Evolutionary conservation across 64 coral and sea anemone species (phyloP), one percentile per base, ranked within the genome.

Genomic region (Montipora cactus): DNA sequence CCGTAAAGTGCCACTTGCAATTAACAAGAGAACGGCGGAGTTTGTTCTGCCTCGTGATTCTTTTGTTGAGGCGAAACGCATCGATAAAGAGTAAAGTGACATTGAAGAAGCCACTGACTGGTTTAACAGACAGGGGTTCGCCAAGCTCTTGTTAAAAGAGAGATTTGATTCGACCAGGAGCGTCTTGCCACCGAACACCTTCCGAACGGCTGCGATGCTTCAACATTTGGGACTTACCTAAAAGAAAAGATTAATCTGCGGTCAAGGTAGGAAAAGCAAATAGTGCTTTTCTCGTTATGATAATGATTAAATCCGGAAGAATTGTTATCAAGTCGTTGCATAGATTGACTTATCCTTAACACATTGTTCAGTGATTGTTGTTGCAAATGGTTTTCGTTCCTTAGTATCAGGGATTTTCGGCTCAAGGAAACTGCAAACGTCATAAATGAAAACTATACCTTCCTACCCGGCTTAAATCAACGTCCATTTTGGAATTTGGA

Each of bases 231-330:
- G 46, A 20, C 62, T 50, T 44, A 67, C 7, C 66, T 18, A 72
- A 46, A 21, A 13, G 9, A 47, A 47, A 71, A 49, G 4, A 50
- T 57, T 57, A 57, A 57, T 57, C 11, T 11, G 6, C 6, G 7
- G 11, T 50, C 19, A 70, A 70, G 82, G 82, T 86, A 71, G 49
- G 82, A 46, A 20, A 22, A 48, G 82, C 71, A 86, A 86, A 86
- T n/a, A 86, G 19, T 12, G n/a, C 5, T 71, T 23, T 21, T 21
- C 19, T n/a, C 18, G n/a, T 46, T 45, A 5, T 6, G 6, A 57
- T 57, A 11, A 57, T 11, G 53, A 57, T 57, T 57, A 57, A 57
- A 8, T 57, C 53, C 6, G 53, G 53, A 57, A 57, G 5, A 57
- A 57, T 57, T 76, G 4, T 46, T 73, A 73, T 8, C 1, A 4